Conservation (phyloP, 2,888 invertebrate species). For the Idaea dimidiata region DNA sequence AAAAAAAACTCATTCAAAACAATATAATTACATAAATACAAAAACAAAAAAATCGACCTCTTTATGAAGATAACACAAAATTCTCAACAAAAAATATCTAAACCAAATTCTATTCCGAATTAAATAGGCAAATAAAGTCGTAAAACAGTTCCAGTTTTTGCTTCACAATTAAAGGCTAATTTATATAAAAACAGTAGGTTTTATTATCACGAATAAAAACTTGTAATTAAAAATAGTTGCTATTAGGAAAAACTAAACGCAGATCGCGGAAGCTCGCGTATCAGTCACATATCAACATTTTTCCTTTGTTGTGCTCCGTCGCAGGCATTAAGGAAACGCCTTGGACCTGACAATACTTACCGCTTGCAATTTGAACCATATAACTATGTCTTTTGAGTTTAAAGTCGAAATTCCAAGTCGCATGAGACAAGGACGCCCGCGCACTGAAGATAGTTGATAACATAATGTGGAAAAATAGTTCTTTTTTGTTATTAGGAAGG, state of each 20-base stretch:
- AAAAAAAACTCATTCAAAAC: too few relatives aligned
- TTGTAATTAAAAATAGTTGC: slow-evolving; percentile 17
- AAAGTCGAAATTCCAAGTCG: not conserved
- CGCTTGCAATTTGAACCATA: slow-evolving; percentile 15
- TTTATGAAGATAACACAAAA: not conserved
- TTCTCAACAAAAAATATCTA: not conserved
- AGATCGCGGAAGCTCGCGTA: slow-evolving; percentile 43
- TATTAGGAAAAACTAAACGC: slow-evolving; percentile 33
- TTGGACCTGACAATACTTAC: slow-evolving; percentile 34
- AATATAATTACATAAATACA: too few relatives aligned
- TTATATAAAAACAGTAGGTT: slow-evolving; percentile 30
- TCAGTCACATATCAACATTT: slow-evolving; percentile 40
- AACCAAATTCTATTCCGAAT: slow-evolving; percentile 9
- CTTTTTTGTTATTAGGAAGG: slow-evolving; percentile 23
- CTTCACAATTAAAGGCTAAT: slow-evolving; percentile 21
- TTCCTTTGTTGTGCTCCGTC: slow-evolving; percentile 40
- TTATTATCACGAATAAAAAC: slow-evolving; percentile 8
- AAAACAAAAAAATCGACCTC: not conserved
- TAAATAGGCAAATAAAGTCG: slow-evolving; percentile 8
- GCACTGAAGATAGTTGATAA: slow-evolving; percentile 32
- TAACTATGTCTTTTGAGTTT: slow-evolving; percentile 5
- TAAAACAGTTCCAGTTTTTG: slow-evolving; percentile 25
- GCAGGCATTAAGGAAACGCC: slow-evolving; percentile 46
- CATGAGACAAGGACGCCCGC: slow-evolving; percentile 27
- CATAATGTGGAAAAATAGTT: slow-evolving; percentile 26